phyloP scores from a whole-genome alignment of 1,140 invertebrate genomes.

The Argopecten irradians region DNA sequence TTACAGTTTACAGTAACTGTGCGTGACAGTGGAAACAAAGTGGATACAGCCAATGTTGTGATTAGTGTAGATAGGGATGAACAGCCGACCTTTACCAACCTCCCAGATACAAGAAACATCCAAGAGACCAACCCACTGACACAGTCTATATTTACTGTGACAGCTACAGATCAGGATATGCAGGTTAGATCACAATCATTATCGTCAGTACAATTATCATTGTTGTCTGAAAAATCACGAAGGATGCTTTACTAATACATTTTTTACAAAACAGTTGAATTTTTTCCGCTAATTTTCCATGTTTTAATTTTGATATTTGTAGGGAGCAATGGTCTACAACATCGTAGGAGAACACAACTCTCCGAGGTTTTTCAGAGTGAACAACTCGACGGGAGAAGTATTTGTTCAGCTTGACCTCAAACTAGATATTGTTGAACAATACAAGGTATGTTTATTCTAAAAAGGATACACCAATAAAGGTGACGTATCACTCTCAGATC shows the following conservation, averaged over 20 bases:
- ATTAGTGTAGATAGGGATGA: slow-evolving; percentile 57
- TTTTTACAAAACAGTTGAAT: too few species aligned
- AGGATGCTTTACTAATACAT: too few species aligned
- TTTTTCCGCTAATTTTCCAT: too few species aligned
- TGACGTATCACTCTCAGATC: too few species aligned
- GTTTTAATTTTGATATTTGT: slow-evolving; percentile 38
- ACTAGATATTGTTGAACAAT: slow-evolving; percentile 39
- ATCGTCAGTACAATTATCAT: too few species aligned
- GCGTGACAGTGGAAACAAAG: slow-evolving; percentile 25
- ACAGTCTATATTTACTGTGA: slow-evolving; percentile 45
- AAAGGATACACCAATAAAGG: too few species aligned
- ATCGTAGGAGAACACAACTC: slow-evolving; percentile 60
- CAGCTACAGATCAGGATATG: slow-evolving; percentile 54
- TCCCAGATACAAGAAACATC: slow-evolving; percentile 29
- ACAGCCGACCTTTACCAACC: slow-evolving; percentile 47
- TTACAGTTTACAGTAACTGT: slow-evolving; percentile 45
- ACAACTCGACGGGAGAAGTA: slow-evolving; percentile 50
- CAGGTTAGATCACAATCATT: slow-evolving; percentile 38
- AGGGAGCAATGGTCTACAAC: slow-evolving; percentile 63
- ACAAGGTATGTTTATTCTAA: slow-evolving; percentile 36
- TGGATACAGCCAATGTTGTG: slow-evolving; percentile 43
- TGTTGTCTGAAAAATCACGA: too few species aligned
- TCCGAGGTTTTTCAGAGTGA: slow-evolving; percentile 58
- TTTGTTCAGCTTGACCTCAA: slow-evolving; percentile 36
- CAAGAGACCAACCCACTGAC: neutral